phyloP scores from a whole-genome alignment of 2,888 invertebrate genomes.

The Sesia bembeciformis region DNA sequence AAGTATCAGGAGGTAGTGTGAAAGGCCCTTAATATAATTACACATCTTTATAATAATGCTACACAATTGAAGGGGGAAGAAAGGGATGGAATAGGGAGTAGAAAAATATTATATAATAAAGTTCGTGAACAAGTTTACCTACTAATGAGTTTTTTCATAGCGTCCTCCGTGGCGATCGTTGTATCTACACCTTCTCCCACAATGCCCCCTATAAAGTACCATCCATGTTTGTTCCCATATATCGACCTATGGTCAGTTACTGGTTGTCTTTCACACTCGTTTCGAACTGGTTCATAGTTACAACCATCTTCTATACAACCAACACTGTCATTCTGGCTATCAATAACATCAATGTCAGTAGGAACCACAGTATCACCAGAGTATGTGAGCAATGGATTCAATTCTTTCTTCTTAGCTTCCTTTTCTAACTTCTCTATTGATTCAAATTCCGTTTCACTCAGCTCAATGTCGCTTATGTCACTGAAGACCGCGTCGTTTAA shows the following conservation, averaged over 20 bases:
- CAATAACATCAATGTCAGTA: slow-evolving; percentile 26
- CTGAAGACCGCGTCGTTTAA: slow-evolving; percentile 78
- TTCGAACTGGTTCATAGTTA: slow-evolving; percentile 51
- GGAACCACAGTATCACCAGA: slow-evolving; percentile 33
- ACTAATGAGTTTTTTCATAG: slow-evolving; percentile 86
- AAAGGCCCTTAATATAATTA: too few species aligned
- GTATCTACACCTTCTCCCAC: slow-evolving; percentile 80
- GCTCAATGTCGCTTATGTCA: slow-evolving; percentile 77
- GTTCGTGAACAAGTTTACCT: slow-evolving; percentile 74
- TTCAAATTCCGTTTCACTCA: slow-evolving; percentile 77
- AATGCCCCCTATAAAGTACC: slow-evolving; percentile 89
- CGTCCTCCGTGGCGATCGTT: slow-evolving; percentile 78
- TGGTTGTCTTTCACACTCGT: slow-evolving; percentile 73
- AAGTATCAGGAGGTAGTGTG: too few species aligned
- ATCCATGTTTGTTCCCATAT: slow-evolving; percentile 82
- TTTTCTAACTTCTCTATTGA: slow-evolving; percentile 71
- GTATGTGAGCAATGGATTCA: slow-evolving; percentile 55
- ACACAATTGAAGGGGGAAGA: too few species aligned
- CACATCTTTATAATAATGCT: too few species aligned
- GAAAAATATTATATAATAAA: too few species aligned
- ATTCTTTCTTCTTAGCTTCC: slow-evolving; percentile 58
- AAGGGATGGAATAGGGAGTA: too few species aligned
- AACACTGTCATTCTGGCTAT: slow-evolving; percentile 32
- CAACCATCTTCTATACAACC: slow-evolving; percentile 50
- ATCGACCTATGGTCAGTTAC: slow-evolving; percentile 77